phyloP scores from a whole-genome alignment of 2,888 invertebrate species.

The Hirtodrosophila histrioides region DNA sequence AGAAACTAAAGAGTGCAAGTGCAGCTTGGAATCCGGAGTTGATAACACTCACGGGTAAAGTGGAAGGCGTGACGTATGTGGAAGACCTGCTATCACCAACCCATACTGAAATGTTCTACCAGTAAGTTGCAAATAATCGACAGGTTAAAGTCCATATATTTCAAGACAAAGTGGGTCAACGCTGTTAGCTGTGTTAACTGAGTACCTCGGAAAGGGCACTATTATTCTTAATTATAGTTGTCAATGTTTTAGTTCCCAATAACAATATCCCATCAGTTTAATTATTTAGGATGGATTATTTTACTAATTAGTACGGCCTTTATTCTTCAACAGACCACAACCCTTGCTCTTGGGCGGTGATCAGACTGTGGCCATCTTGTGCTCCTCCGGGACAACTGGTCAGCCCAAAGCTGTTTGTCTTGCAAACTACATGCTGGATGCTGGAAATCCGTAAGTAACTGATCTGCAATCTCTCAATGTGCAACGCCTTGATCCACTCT shows the following conservation, averaged over 20 bases:
- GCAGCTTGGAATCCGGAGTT: slow-evolving; percentile 50
- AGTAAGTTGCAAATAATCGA: slow-evolving; percentile 29
- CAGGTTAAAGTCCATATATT: no score
- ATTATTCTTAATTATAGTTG: no score
- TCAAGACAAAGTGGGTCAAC: no score
- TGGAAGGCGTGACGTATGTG: slow-evolving; percentile 40
- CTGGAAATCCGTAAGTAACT: slow-evolving; percentile 4
- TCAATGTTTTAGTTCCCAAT: no score
- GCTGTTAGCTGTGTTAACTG: no score
- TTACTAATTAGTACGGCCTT: background rate
- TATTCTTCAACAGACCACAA: slow-evolving; percentile 39
- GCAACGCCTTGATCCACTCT: background rate
- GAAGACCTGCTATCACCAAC: slow-evolving; percentile 51
- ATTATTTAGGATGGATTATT: no score
- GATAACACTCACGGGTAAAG: slow-evolving; percentile 37
- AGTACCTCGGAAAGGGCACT: no score
- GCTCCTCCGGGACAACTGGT: slow-evolving; percentile 75
- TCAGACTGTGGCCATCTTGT: slow-evolving; percentile 64
- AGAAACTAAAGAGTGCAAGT: slow-evolving; percentile 47
- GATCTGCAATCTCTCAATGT: background rate
- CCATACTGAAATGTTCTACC: slow-evolving; percentile 47
- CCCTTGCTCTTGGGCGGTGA: slow-evolving; percentile 42
- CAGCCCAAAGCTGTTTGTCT: slow-evolving; percentile 69
- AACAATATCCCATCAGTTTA: no score
- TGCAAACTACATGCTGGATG: slow-evolving; percentile 41